These are phyloP conservation scores for Falco columbarius DNA, from an alignment of 2,797 vertebrate species.

Conservation along the genomic window DNA sequence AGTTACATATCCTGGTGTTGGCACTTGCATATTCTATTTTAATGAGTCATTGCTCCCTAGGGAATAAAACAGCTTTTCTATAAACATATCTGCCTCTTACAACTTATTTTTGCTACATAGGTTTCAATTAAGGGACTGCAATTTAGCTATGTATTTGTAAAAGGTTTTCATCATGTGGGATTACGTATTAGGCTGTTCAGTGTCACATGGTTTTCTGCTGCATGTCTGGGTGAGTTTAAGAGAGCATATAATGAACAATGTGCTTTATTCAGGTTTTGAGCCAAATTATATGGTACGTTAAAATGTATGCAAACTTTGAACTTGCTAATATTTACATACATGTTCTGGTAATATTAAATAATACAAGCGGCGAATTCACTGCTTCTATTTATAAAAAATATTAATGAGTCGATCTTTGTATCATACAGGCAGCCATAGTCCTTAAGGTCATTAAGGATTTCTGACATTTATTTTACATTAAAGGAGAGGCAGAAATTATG, in stretches of 20 bases:
- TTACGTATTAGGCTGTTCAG: background rate
- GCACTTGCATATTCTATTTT: background rate
- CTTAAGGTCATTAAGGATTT: background rate
- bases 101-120: background rate
- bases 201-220: background rate
- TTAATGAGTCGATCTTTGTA: background rate
- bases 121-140: background rate
- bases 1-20: background rate
- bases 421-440: background rate
- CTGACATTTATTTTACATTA: background rate
- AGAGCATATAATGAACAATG: background rate
- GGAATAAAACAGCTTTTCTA: background rate
- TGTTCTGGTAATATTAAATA: background rate
- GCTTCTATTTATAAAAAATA: background rate
- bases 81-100: background rate
- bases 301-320: background rate
- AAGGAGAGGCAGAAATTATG: background rate
- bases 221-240: background rate
- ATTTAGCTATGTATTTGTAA: background rate
- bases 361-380: background rate
- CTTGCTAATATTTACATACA: background rate
- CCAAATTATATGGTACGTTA: background rate
- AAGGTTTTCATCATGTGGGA: background rate
- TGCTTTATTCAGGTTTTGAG: background rate
- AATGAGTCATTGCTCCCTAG: background rate